Base-by-base conservation (phyloP, 2,888 invertebrate species). In the Drymonia ruficornis region DNA sequence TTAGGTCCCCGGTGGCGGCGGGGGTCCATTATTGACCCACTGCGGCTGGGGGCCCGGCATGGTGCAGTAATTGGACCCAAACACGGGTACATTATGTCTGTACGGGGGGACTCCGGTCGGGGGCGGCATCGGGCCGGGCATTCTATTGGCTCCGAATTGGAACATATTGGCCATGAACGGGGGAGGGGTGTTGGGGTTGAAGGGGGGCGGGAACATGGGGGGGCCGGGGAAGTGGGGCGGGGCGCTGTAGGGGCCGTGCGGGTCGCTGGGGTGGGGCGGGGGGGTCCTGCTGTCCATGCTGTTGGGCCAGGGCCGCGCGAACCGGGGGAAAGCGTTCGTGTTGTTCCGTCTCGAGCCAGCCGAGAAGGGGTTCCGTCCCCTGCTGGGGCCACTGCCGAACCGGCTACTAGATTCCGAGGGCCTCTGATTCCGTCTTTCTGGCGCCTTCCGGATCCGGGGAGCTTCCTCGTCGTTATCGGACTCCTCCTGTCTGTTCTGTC, bases 1-100 rank as follows among this genome's bases (percentile, higher is more conserved):
- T 81, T 90, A 91, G 28, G 90, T 90, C 42, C 89, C 89, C 6
- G 89, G 91, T 0, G 91, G 91, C 0, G 90, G 91, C 0, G 90
- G 91, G 5, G 86, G 84, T 2, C 77, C 83, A 46, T 78, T 73
- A 61, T 74, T 81, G 51, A 77, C 68, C 87, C 90, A 89, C 60
- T 82, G 88, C 2, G 86, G 81, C 0, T 74, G 83, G 0, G 81
- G 67, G 0, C 78, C 80, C 7, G 78, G 51, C 65, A 80, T 62
- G 53, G 63, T 75, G 65, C 84, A 83, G 68, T 70, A 84, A 59
- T 70, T 77, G 5, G 84, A 66, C 6, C 83, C 84, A 58, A 87
- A 84, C 2, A 83, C 59, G 0, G 87, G 84, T 47, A 71, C 58
- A 47, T 74, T 78, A 49, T 77, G 80, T 36, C 83, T 61, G 63